Evolutionary conservation across 2,888 invertebrate genomes (phyloP).

Genomic region (Antheraea yamamai): DNA sequence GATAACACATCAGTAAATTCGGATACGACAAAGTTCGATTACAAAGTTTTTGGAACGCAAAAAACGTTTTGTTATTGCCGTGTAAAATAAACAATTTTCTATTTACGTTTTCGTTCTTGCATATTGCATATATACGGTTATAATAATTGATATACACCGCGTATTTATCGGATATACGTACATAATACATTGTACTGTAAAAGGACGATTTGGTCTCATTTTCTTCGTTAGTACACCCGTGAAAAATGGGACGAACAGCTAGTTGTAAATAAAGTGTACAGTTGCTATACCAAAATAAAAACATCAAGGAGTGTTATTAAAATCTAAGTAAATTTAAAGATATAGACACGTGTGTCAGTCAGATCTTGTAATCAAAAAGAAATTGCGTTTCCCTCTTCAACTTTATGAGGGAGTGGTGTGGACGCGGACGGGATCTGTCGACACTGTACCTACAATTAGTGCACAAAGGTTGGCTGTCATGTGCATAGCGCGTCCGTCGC

Average conservation of each 20-base stretch:
- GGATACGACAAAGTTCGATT: not conserved
- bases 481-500: conserved; percentile 39
- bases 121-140: too few relatives aligned
- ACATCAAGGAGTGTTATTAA: not conserved
- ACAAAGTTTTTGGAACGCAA: not conserved
- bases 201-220: too few relatives aligned
- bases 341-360: not conserved
- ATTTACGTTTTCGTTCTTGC: not conserved
- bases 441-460: conserved; percentile 62
- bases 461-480: conserved; percentile 74
- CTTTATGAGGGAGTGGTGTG: conserved; percentile 53
- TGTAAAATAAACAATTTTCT: not conserved
- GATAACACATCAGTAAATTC: conserved; percentile 19
- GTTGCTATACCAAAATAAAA: not conserved
- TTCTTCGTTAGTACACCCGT: too few relatives aligned
- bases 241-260: too few relatives aligned
- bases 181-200: not conserved
- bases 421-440: conserved; percentile 60
- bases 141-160: too few relatives aligned
- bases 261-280: too few relatives aligned
- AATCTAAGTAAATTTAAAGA: not conserved
- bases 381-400: conserved; percentile 64
- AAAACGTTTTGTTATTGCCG: not conserved
- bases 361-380: conserved; percentile 59
- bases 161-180: not conserved